Evolutionary conservation across 2,113 vertebrate genomes (phyloP), one percentile per base, ranked within the genome.

Genomic region (Callorhinus ursinus): DNA sequence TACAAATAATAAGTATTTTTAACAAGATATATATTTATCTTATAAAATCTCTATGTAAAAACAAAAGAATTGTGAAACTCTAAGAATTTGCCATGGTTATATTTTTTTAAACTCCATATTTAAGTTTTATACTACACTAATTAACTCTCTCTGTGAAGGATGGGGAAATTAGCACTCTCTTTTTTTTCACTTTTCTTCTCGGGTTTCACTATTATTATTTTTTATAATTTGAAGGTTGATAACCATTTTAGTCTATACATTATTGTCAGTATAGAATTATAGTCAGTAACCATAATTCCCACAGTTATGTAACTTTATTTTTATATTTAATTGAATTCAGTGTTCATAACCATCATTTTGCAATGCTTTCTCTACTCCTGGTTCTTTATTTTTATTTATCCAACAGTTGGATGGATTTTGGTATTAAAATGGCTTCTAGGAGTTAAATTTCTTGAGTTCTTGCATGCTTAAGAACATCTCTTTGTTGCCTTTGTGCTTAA

Each of bases 221-320:
- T 42, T 93, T 84, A 90, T 0, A 71, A 19, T 55, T 95, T 95
- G 42, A 67, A 67, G 8, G 13, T 51, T 95, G 90, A 72, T 80
- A 94, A 74, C 46, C 74, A 83, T 83, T 9, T n/a, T 65, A 83
- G 3, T 76, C 28, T 87, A 15, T 83, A 19, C 31, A 69, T 69
- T 36, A 36, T 36, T 21, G 33, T 69, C 65, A n/a, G n/a, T 36
- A 69, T 21, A 69, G 33, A 69, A 69, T 36, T 69, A 36, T 21
- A 69, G 67, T 95, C 24, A 87, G 46, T 95, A 86, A 51, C 4
- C 74, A 71, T 67, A 94, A 76, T 84, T 79, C 61, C 7, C 57
- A 96, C 16, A 82, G 7, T 72, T 95, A 65, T 16, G n/a, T 69
- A 95, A 91, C 69, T 51, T 94, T 93, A 61, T 16, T 92, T 24